These are phyloP conservation scores for Acronicta leporina DNA, from an alignment of 2,888 invertebrate species.

Conservation along the genomic window DNA sequence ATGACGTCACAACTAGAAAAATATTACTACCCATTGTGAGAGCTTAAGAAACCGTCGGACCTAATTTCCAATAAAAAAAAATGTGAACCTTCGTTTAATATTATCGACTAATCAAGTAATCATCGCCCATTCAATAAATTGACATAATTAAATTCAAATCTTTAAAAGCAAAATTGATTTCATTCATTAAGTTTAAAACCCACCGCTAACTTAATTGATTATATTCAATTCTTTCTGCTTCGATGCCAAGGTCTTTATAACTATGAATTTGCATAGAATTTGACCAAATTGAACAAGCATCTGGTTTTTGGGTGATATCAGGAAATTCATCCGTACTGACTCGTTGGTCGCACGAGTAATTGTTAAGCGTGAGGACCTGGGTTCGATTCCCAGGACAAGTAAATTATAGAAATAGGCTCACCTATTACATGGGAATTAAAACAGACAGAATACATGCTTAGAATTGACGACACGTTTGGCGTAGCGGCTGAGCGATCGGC, in stretches of 20 bases:
- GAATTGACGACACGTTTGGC: no score
- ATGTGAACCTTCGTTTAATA: no score
- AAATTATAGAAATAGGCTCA: no score
- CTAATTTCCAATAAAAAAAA: no score
- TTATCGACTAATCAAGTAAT: constrained; percentile 38
- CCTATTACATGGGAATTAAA: no score
- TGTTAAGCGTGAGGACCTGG: no score
- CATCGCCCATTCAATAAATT: constrained; percentile 43
- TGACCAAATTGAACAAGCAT: background rate
- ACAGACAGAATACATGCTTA: no score
- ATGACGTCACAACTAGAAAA: constrained; percentile 6
- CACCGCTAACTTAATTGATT: constrained; percentile 46
- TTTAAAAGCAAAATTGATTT: constrained; percentile 47
- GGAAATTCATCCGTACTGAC: no score
- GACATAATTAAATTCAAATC: constrained; percentile 47
- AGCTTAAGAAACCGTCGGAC: no score
- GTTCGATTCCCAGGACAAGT: no score
- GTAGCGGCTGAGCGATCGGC: no score
- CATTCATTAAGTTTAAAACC: constrained; percentile 47
- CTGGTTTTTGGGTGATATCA: background rate
- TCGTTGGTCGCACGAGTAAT: no score
- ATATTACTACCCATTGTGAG: background rate
- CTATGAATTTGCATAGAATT: constrained; percentile 27
- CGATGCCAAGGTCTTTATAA: constrained; percentile 35
- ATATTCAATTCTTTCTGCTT: constrained; percentile 48